phyloP scores from a whole-genome alignment of 2,888 invertebrate genomes.

The Leptopilina syphax region DNA sequence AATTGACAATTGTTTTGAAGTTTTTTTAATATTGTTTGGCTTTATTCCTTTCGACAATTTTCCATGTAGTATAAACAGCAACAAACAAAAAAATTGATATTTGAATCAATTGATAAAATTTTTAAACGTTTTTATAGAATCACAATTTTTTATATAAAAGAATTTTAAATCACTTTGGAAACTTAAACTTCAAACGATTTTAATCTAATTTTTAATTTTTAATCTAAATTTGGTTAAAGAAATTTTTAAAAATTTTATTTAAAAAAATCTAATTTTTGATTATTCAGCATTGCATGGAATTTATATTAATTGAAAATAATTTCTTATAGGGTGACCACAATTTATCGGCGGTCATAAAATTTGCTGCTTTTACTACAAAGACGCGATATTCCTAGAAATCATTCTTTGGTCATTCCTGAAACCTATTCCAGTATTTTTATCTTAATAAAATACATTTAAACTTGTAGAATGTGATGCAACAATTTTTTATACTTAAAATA shows the following conservation, averaged over 20 bases:
- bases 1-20: neutral
- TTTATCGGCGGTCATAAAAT: slow-evolving; percentile 38
- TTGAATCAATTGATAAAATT: neutral
- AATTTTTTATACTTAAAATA: slow-evolving; percentile 19
- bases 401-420: slow-evolving; percentile 62
- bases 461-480: slow-evolving; percentile 17
- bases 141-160: neutral
- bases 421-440: slow-evolving; percentile 35
- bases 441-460: slow-evolving; percentile 24
- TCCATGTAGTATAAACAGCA: slow-evolving; percentile 21
- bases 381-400: slow-evolving; percentile 53
- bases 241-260: no score
- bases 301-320: no score
- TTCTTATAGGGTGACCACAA: slow-evolving; percentile 20
- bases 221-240: no score
- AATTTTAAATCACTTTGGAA: no score
- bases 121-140: neutral
- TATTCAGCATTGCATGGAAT: no score
- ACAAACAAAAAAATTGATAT: neutral
- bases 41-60: slow-evolving; percentile 27
- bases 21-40: neutral
- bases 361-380: slow-evolving; percentile 32
- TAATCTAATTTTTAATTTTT: no score
- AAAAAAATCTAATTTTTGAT: no score
- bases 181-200: no score